phyloP scores from a whole-genome alignment of 2,888 invertebrate species.

The Pachycephus smyrnensis region DNA sequence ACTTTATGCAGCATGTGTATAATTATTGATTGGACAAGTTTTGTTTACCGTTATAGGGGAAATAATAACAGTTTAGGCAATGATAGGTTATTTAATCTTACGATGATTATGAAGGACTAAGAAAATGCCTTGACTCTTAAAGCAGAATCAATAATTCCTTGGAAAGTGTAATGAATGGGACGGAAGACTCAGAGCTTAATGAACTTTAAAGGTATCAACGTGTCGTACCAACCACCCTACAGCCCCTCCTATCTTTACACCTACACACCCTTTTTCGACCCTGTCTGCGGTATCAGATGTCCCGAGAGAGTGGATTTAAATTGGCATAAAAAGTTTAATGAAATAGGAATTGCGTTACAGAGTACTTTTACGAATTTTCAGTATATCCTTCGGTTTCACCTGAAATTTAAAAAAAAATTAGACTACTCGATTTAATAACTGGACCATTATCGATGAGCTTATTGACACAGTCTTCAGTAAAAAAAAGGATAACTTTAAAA shows the following conservation, averaged over 20 bases:
- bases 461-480: neutral
- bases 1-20: neutral
- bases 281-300: constrained; percentile 25
- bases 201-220: constrained; percentile 36
- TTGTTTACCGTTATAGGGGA: no score
- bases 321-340: constrained; percentile 36
- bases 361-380: neutral
- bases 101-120: no score
- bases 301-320: constrained; percentile 23
- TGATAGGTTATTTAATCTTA: no score
- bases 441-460: neutral
- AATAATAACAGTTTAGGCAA: no score
- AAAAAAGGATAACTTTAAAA: neutral
- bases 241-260: constrained; percentile 11
- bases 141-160: no score
- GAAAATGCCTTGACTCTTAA: no score
- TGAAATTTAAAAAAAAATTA: neutral
- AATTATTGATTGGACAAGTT: neutral
- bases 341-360: constrained; percentile 33
- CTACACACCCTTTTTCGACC: constrained; percentile 7
- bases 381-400: neutral
- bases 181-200: constrained; percentile 30
- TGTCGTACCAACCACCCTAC: constrained; percentile 24
- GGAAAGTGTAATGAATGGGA: neutral
- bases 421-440: neutral